Evolutionary conservation across 30 jellyfish, hydroid and myxozoan species (phyloP).

Genomic region (Morbakka virulenta): DNA sequence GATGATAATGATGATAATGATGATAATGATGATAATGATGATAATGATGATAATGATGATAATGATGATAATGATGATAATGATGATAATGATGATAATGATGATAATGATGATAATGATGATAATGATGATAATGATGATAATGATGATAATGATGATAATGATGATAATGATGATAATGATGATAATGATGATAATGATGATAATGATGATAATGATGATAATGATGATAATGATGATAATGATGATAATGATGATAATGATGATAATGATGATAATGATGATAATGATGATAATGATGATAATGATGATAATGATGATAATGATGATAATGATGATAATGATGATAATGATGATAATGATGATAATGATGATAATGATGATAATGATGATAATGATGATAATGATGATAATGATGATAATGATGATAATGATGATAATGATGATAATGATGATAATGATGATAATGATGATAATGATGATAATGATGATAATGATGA

Average conservation of each 20-base stretch:
- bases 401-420: neutral
- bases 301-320: neutral
- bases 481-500: neutral
- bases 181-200: neutral
- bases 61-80: neutral
- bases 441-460: neutral
- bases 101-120: neutral
- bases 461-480: neutral
- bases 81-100: neutral
- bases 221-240: neutral
- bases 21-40: neutral
- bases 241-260: neutral
- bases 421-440: neutral
- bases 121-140: neutral
- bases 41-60: neutral
- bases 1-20: neutral
- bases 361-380: neutral
- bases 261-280: neutral
- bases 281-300: neutral
- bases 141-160: neutral
- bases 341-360: neutral
- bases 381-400: neutral
- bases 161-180: neutral
- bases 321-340: neutral
- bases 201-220: neutral